Conservation (phyloP, 2,797 vertebrate genomes). For the Pampus argenteus region DNA sequence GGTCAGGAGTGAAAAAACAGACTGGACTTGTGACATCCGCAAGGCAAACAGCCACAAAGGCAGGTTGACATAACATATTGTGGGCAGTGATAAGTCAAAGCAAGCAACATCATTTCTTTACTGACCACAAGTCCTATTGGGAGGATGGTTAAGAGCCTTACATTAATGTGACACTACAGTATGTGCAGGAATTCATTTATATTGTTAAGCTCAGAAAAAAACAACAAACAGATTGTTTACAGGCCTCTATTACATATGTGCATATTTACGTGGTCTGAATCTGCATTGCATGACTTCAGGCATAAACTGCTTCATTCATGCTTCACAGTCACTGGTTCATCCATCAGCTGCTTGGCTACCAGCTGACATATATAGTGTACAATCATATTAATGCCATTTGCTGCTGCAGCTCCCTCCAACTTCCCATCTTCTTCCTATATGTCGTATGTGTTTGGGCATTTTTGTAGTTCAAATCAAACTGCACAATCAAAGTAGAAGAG, state of each 20-base stretch:
- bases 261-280: too few relatives aligned
- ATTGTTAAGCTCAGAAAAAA: not conserved
- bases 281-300: not conserved
- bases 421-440: not conserved
- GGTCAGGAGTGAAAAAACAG: not conserved
- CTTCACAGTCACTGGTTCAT: not conserved
- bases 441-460: not conserved
- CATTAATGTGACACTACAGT: too few relatives aligned
- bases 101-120: not conserved
- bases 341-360: not conserved
- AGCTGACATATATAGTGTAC: not conserved
- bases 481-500: too few relatives aligned
- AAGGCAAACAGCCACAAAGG: not conserved
- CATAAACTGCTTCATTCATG: not conserved
- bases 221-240: too few relatives aligned
- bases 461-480: not conserved
- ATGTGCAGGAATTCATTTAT: not conserved
- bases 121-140: not conserved
- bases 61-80: constrained; percentile 1
- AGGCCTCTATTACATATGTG: too few relatives aligned
- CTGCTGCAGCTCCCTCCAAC: too few relatives aligned
- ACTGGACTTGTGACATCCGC: not conserved
- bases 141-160: too few relatives aligned
- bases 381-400: not conserved
- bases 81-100: not conserved